Base-by-base conservation (phyloP, 1,140 invertebrate species). In the Manduca sexta region DNA sequence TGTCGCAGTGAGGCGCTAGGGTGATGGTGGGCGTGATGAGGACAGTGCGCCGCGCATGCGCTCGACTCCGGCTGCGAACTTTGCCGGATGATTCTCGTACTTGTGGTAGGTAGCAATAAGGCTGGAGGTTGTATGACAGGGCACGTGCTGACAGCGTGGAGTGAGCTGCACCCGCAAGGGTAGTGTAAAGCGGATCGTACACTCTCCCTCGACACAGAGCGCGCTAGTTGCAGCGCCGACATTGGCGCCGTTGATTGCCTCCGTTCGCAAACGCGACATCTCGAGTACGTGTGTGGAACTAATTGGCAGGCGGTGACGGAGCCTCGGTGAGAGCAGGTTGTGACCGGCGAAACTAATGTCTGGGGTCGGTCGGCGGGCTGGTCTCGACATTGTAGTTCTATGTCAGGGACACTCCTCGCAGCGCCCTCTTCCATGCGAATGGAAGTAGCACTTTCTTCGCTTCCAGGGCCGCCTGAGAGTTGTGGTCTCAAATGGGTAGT, bases 21-120 rank as follows among this genome's bases (percentile, higher is more conserved):
- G 52, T 90, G 88, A 13, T 91, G 88, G 48, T 88, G 89, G 49
- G 85, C 84, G 74, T 86, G 87, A 45, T 87, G 86, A 35, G 86
- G 83, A 72, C 88, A 90, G 69, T 90, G 90, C 35, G 88, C 87
- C 60, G 88, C 88, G 74, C 92, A 92, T 75, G 87, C 88, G 69
- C 92, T 92, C 40, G 93, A 91, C 83, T 96, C 95, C 35, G 95
- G 95, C 73, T 97, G 95, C 10, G 94, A 96, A 77, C 95, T 96
- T 86, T 97, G 95, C 11, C 95, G 89, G 69, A 96, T 95, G 65
- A 96, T 95, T 60, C 93, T 88, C 11, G 90, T 89, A 70, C 86
- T 88, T 35, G 91, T 90, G 44, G 93, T 90, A 13, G 91, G 93
- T 34, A 94, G 88, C 30, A 93, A 83, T 38, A 94, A 88, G 10